These are phyloP conservation scores for Metacarcinus magister DNA, from an alignment of 2,888 invertebrate species.

Conservation along the genomic window DNA sequence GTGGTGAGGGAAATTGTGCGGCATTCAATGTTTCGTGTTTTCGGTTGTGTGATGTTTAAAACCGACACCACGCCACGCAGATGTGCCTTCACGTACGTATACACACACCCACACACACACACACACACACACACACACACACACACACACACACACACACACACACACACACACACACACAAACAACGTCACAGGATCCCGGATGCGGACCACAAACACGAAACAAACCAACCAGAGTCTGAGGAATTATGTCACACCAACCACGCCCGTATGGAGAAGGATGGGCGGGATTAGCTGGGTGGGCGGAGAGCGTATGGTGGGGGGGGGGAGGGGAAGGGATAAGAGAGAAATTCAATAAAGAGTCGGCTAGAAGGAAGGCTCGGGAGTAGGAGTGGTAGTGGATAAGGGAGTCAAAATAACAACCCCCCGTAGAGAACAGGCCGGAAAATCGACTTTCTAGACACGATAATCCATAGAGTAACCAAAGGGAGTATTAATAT, in stretches of 20 bases:
- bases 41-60: conserved; percentile 6
- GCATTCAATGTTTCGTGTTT: not conserved
- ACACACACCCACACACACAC: not conserved
- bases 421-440: not conserved
- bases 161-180: not conserved
- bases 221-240: conserved; percentile 5
- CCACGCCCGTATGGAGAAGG: conserved; percentile 45
- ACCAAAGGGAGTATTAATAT: conserved; percentile 38
- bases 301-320: not conserved
- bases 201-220: not conserved
- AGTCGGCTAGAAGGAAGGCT: not conserved
- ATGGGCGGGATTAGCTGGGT: not conserved
- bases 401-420: not conserved
- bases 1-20: conserved; percentile 17
- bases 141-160: conserved; percentile 29
- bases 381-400: not conserved
- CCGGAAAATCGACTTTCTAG: not conserved
- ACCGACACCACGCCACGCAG: not conserved
- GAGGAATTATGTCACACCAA: conserved; percentile 17
- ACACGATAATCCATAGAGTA: conserved; percentile 41
- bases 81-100: not conserved
- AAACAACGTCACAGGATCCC: not conserved
- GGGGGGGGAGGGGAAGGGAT: not conserved
- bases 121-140: conserved; percentile 12
- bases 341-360: conserved; percentile 41